Conservation (phyloP, 2,888 invertebrate genomes). For the Nomada ferruginata region DNA sequence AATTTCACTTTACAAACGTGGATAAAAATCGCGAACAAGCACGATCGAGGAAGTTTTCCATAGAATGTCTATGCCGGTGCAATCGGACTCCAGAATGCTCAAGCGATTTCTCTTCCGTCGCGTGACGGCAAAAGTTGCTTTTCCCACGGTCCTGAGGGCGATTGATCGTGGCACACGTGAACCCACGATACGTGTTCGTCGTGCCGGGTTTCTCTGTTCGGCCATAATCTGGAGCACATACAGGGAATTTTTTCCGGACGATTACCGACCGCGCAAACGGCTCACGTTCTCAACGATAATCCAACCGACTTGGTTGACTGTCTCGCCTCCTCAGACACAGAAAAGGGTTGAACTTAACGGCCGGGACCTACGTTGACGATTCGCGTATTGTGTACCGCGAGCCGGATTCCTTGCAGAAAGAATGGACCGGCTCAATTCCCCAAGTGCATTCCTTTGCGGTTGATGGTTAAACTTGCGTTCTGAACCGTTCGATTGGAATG, state of each 20-base stretch:
- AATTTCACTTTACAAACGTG: not conserved
- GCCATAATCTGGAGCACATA: conserved; percentile 31
- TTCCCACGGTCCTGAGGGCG: conserved; percentile 52
- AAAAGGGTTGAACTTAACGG: conserved; percentile 35
- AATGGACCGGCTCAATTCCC: conserved; percentile 72
- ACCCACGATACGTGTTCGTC: conserved; percentile 37
- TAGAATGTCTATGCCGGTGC: conserved; percentile 27
- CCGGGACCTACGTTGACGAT: conserved; percentile 38
- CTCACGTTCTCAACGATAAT: conserved; percentile 47
- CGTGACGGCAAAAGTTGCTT: conserved; percentile 35
- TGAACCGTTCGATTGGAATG: not conserved
- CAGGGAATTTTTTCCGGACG: conserved; percentile 45
- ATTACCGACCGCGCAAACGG: conserved; percentile 48
- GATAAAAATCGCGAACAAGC: conserved; percentile 29
- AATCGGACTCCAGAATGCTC: conserved; percentile 15
- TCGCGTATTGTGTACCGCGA: conserved; percentile 47
- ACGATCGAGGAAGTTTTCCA: not conserved
- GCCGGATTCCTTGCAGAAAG: conserved; percentile 51
- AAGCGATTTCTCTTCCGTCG: conserved; percentile 38
- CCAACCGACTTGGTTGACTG: conserved; percentile 14
- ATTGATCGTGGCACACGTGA: conserved; percentile 49
- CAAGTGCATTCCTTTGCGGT: conserved; percentile 66
- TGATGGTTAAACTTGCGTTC: conserved; percentile 20
- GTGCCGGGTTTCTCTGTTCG: conserved; percentile 40
- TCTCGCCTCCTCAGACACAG: conserved; percentile 1